Base-by-base conservation (phyloP, 2,888 invertebrate genomes). In the Tinea semifulvella region DNA sequence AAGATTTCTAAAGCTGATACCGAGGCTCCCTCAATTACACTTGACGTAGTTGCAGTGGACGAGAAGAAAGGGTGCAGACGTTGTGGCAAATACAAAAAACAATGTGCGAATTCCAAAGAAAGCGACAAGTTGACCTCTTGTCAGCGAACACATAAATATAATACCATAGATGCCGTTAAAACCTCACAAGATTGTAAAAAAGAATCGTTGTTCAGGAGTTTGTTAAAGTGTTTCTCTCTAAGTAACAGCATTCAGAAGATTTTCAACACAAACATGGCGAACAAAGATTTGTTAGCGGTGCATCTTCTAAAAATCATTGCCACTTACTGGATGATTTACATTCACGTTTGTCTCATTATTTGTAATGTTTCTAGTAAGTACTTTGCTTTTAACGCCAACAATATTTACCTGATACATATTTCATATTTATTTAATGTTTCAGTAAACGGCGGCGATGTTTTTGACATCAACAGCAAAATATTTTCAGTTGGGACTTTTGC, bases 291-390 rank as follows among this genome's bases (percentile, higher is more conserved):
- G 45, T 68, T 81, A 2, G 61, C 82, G 7, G 80, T 88, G 36
- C 88, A 88, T 53, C 83, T 85, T 1, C 58, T 89, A 48, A 85
- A 85, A 57, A 82, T 88, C 11, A 56, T 86, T 2, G 85, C 87
- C 36, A 85, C 89, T 49, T 69, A 87, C 38, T 87, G 88, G 85
- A 81, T 89, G 6, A 85, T 89, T 49, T 77, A 85, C 46, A 74
- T 85, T 4, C 86, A 88, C 53, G 83, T 86, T 1, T 76, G 84
- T 31, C 83, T 88, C 22, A 75, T 88, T 11, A 83, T 86, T 14
- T 86, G 85, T 58, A 87, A 88, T 64, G 83, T 88, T 60, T 84
- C 88, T 62, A 84, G 84, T 84, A 61, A 53, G 10, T 28, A 28
- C 11, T 4, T 28, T 28, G 22, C 6, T 22, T 22, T 22, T 22